A percentile compares a stretch with the other conserved stretches of the same genome.
Conservation (phyloP, 2,113 vertebrate species). For the Lanius collurio region DNA sequence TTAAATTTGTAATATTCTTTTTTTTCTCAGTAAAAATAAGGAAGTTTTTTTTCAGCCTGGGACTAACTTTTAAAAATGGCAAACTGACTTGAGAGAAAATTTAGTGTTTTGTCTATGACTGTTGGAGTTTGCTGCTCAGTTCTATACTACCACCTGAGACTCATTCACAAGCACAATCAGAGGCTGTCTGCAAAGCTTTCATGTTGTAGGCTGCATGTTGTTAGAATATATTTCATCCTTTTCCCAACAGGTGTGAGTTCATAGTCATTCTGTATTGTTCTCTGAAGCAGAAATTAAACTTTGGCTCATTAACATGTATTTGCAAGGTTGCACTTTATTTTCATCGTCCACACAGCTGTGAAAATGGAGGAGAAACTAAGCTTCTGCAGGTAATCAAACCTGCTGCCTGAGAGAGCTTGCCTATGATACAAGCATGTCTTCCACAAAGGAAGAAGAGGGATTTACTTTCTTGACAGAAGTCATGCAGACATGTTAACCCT, state of each 20-base stretch:
- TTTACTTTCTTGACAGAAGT: neutral
- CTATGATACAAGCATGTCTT: neutral
- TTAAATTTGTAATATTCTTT: neutral
- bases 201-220: neutral
- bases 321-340: neutral
- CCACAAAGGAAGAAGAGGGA: neutral
- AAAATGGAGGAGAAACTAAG: neutral
- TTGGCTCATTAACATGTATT: neutral
- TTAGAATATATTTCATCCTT: neutral
- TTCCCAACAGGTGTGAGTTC: neutral
- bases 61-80: neutral
- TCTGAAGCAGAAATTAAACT: neutral
- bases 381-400: neutral
- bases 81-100: neutral
- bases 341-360: neutral
- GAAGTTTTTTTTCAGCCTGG: neutral
- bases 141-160: neutral
- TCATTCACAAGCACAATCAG: neutral
- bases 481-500: neutral
- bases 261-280: neutral
- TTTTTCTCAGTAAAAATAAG: constrained; percentile 21
- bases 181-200: neutral
- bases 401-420: neutral
- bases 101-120: neutral
- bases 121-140: neutral